Evolutionary conservation across 2,888 invertebrate genomes (phyloP), one percentile per base, ranked within the genome.

Genomic region (Taphrorychus bicolor): DNA sequence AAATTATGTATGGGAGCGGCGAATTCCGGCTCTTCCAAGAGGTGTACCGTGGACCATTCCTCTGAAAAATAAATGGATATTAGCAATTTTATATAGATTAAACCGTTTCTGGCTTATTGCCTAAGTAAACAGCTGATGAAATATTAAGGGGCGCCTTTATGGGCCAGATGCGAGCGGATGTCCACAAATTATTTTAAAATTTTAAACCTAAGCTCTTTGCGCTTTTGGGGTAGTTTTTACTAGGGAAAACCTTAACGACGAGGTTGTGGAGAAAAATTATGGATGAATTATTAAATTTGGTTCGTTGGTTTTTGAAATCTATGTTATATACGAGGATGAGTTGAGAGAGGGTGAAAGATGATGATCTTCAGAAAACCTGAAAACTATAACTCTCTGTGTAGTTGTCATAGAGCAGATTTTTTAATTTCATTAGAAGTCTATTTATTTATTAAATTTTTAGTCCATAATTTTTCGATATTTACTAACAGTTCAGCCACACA

Each of bases 11-110:
- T 71, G 56, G 71, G 71, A 19, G 48, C 51, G 9, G 60, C 64
- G 21, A 71, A 71, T 40, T 71, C 69, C 9, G 71, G 71, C 49
- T 68, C 66, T 32, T 69, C 69, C 48, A 58, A 41, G 23, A 71
- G 49, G 60, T 66, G 60, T 19, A 62, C 59, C n/a, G 66, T 63
- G 59, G 69, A 61, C 71, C 71, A 70, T 65, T 69, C 70, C 45
- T 70, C 70, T 70, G 69, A 65, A 70, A 70, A 63, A 70, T 49
- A 70, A 69, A 64, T 58, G 17, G 54, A 59, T 54, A 65, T 59
- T 54, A 66, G 60, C 66, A 45, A 45, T 45, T 45, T 45, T 45
- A 45, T 24, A 32, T 18, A 40, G 32, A 16, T 17, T 24, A 54
- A 54, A 21, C 19, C 51, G n/a, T 11, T 51, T 17, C 16, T 17